Evolutionary conservation across 2,888 invertebrate genomes (phyloP).

Genomic region (Escarpia spicata): DNA sequence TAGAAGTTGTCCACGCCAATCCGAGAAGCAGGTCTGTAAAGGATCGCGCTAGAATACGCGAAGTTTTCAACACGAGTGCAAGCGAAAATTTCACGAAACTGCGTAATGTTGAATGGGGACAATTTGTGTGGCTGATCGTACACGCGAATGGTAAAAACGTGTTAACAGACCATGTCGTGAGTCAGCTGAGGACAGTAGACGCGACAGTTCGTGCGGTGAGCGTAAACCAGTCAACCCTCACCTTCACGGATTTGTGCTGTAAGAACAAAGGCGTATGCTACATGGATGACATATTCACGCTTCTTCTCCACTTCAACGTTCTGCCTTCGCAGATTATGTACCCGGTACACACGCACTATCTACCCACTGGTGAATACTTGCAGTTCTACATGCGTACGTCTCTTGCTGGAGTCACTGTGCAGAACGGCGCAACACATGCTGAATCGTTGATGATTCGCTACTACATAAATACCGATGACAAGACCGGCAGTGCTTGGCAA

Average conservation of each 20-base stretch:
- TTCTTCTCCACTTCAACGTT: not conserved
- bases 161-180: not conserved
- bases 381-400: not conserved
- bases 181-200: not conserved
- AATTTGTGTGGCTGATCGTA: not conserved
- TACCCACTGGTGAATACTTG: not conserved
- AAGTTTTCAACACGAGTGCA: not conserved
- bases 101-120: not conserved
- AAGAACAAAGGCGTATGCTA: not conserved
- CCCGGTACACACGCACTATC: not conserved
- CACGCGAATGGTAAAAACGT: not conserved
- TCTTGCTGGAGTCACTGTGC: not conserved
- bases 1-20: not conserved
- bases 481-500: not conserved
- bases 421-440: not conserved
- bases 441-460: not conserved
- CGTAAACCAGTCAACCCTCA: not conserved
- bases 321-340: not conserved
- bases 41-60: not conserved
- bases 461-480: not conserved
- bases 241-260: not conserved
- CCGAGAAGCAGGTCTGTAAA: not conserved
- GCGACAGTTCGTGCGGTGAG: not conserved
- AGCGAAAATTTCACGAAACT: not conserved
- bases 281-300: not conserved